Conservation (phyloP, 2,113 vertebrate species). For the Probosciger aterrimus region DNA sequence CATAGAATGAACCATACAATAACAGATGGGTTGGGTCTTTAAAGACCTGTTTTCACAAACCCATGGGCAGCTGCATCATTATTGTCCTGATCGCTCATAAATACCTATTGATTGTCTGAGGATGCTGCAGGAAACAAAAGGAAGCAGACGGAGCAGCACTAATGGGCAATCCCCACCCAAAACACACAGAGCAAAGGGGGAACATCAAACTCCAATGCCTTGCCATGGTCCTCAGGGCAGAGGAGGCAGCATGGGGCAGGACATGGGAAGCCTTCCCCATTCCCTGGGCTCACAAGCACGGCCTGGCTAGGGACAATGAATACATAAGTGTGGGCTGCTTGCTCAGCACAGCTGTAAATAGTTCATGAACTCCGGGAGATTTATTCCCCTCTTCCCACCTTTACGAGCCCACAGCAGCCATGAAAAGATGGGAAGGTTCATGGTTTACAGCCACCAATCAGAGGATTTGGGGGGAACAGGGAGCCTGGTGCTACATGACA, state of each 20-base stretch:
- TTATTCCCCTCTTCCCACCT: not conserved
- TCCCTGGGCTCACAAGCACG: not conserved
- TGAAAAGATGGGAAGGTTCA: not conserved
- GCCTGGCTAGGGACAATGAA: conserved; percentile 11
- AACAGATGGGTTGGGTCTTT: not conserved
- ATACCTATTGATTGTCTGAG: not conserved
- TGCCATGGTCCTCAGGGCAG: not conserved
- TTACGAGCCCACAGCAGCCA: not conserved
- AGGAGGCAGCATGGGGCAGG: rapidly evolving
- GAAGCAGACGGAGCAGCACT: not conserved
- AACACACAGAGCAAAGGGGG: not conserved
- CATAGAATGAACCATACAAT: not conserved
- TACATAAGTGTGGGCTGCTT: not conserved
- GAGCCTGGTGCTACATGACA: not conserved
- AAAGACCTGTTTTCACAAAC: not conserved
- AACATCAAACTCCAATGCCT: not conserved
- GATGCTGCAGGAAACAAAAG: not conserved
- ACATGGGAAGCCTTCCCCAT: not conserved
- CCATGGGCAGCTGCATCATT: not conserved
- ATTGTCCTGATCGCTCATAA: not conserved
- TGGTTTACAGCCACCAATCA: not conserved
- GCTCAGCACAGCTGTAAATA: conserved; percentile 22
- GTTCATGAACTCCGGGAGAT: conserved; percentile 26
- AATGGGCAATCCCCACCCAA: not conserved
- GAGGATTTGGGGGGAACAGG: rapidly evolving